These are phyloP conservation scores for Spialia ferax DNA, from an alignment of 2,888 invertebrate genomes.

Conservation along the genomic window DNA sequence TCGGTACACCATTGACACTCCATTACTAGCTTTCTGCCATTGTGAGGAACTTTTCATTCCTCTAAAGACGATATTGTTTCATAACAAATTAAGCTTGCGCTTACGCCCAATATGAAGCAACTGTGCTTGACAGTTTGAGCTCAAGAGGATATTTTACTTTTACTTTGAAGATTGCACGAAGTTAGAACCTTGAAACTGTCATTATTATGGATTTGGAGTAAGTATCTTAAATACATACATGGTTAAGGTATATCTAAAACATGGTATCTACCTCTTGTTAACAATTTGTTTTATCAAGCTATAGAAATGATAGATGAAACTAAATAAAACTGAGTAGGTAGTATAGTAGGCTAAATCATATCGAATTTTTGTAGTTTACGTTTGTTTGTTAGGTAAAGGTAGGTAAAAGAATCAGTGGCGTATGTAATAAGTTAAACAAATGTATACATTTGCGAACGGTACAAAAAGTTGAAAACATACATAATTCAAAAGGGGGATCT, in stretches of 20 bases:
- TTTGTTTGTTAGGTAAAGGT: neutral
- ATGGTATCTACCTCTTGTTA: too few relatives aligned
- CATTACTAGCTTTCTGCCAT: conserved; percentile 38
- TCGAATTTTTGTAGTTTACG: neutral
- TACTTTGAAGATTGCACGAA: too few relatives aligned
- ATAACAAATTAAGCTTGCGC: neutral
- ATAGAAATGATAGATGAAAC: too few relatives aligned
- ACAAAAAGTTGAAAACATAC: conserved; percentile 70
- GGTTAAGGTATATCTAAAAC: too few relatives aligned
- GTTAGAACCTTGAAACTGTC: neutral
- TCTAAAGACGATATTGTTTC: conserved; percentile 4
- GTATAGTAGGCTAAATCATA: too few relatives aligned
- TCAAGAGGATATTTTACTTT: neutral
- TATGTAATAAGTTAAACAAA: conserved; percentile 57
- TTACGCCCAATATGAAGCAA: neutral
- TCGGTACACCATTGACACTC: conserved; percentile 46
- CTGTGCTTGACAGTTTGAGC: neutral
- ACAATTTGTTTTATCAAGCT: too few relatives aligned
- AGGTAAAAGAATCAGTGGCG: conserved; percentile 50
- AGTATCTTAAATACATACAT: neutral
- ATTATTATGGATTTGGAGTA: neutral
- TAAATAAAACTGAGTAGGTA: too few relatives aligned
- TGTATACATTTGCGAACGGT: conserved; percentile 53
- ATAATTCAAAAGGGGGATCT: conserved; percentile 71
- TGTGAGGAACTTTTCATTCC: conserved; percentile 17